Percentiles rank a stretch among this genome's conserved stretches.
Evolutionary conservation across 64 coral and sea anemone species (phyloP).

Genomic region (Orbicella faveolata): DNA sequence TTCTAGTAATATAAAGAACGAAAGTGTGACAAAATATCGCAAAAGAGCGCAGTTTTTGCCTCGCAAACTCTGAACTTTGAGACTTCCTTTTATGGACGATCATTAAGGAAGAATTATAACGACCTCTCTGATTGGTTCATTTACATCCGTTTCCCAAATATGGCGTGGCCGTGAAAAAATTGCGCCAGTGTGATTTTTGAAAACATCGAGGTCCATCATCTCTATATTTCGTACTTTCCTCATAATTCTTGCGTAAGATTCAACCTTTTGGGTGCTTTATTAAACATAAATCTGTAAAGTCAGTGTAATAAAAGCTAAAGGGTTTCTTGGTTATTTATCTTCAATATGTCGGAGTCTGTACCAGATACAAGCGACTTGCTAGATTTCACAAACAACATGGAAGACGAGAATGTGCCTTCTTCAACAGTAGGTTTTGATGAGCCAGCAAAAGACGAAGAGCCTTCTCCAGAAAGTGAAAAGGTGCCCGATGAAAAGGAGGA

Average conservation of each 20-base stretch:
- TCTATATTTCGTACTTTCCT: constrained; percentile 54
- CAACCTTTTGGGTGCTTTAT: constrained; percentile 21
- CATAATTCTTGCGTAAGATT: constrained; percentile 69
- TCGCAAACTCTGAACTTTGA: constrained; percentile 33
- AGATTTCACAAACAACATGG: background rate
- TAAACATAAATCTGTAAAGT: constrained; percentile 2
- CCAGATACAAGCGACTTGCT: constrained; percentile 37
- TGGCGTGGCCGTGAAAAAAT: constrained; percentile 50
- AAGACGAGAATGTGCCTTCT: constrained; percentile 59
- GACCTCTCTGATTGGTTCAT: constrained; percentile 49
- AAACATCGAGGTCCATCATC: constrained; percentile 65
- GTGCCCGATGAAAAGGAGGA: constrained; percentile 57
- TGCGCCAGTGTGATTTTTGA: constrained; percentile 49
- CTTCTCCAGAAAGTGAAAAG: constrained; percentile 37
- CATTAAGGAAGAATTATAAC: constrained; percentile 3
- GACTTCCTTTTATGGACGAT: constrained; percentile 43
- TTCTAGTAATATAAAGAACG: too few relatives aligned
- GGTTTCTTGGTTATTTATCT: constrained; percentile 22
- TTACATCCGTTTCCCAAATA: constrained; percentile 33
- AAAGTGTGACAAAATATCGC: too few relatives aligned
- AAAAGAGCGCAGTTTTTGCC: too few relatives aligned
- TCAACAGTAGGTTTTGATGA: constrained; percentile 46
- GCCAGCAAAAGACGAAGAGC: constrained; percentile 41
- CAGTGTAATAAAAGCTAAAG: constrained; percentile 15
- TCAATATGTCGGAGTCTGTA: constrained; percentile 37